Conservation (phyloP, 2,113 vertebrate species). For the Oreochromis tanganicae region DNA sequence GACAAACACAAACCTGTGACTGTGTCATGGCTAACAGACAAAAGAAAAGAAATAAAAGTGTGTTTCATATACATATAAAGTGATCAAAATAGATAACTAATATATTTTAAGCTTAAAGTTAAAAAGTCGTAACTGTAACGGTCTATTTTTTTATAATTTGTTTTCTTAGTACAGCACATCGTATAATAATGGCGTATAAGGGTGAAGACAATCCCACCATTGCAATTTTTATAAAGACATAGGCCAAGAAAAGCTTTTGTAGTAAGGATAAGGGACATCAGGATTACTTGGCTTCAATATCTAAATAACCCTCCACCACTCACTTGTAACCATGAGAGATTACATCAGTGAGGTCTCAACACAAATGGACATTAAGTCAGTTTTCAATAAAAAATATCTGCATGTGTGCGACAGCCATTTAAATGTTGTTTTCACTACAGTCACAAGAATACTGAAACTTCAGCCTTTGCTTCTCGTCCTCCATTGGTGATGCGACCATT, state of each 20-base stretch:
- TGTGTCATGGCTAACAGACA: neutral
- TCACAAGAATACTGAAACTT: neutral
- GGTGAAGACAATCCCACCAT: neutral
- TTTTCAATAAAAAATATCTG: neutral
- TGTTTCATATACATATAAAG: neutral
- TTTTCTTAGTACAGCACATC: neutral
- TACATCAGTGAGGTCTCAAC: neutral
- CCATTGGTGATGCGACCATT: neutral
- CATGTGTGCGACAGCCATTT: neutral
- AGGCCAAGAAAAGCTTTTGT: neutral
- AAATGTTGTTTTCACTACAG: neutral
- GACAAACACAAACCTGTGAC: neutral
- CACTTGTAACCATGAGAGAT: conserved; percentile 17
- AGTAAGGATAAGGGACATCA: neutral
- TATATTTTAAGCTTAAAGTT: neutral
- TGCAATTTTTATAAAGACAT: neutral
- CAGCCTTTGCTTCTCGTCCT: neutral
- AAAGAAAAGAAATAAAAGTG: neutral
- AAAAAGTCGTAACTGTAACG: neutral
- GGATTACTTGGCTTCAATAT: conserved; percentile 5
- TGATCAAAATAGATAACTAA: neutral
- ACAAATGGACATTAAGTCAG: neutral
- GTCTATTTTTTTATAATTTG: neutral
- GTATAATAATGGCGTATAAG: neutral
- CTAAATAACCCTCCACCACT: neutral